phyloP scores from a whole-genome alignment of 2,113 vertebrate genomes.

The Mirza zaza region DNA sequence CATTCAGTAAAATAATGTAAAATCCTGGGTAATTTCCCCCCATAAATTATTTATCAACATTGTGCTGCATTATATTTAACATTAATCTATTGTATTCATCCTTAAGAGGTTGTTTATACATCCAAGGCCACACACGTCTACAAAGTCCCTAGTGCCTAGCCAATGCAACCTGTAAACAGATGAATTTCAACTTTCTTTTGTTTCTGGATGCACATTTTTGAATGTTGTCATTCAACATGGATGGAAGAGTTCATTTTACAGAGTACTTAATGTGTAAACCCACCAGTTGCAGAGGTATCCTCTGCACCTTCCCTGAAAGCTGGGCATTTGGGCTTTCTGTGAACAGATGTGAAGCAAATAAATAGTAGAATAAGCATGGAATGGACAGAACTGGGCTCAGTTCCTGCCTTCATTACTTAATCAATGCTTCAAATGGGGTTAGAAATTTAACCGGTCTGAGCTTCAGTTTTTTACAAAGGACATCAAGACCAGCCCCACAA shows the following conservation, averaged over 20 bases:
- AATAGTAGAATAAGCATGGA: rapidly evolving
- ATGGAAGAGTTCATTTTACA: background rate
- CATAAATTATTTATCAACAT: background rate
- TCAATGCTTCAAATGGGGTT: background rate
- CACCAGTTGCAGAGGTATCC: background rate
- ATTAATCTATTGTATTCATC: background rate
- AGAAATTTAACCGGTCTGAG: background rate
- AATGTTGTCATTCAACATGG: too few relatives aligned
- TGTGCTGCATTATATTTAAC: background rate
- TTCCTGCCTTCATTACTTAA: background rate
- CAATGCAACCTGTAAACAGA: background rate
- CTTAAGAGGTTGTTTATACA: background rate
- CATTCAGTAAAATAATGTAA: too few relatives aligned
- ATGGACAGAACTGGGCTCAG: too few relatives aligned
- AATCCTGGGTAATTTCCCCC: background rate
- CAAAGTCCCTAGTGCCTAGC: too few relatives aligned
- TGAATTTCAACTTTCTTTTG: background rate
- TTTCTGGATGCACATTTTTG: background rate
- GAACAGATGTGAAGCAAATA: rapidly evolving
- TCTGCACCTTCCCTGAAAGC: rapidly evolving
- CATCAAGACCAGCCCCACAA: background rate
- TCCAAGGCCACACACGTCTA: rapidly evolving
- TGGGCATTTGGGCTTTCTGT: background rate
- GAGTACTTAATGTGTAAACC: background rate
- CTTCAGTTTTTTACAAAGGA: background rate